These are phyloP conservation scores for Thera obeliscata DNA, from an alignment of 2,888 invertebrate genomes.

Conservation along the genomic window DNA sequence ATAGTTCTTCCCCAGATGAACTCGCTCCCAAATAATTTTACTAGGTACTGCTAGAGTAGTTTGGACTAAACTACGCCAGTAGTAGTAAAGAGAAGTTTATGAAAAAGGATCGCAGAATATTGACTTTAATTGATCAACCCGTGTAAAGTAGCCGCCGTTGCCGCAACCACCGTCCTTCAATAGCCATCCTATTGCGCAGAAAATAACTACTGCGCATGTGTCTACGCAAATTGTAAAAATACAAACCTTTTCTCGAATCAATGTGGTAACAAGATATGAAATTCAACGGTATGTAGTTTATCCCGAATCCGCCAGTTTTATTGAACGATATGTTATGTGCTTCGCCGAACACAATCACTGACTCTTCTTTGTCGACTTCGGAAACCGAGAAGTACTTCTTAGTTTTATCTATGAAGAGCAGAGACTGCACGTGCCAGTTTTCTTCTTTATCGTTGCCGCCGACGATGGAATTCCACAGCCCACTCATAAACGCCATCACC, in stretches of 20 bases:
- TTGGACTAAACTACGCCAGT: too few species aligned
- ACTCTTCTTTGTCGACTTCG: constrained; percentile 85
- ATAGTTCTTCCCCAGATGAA: too few species aligned
- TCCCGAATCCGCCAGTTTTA: constrained; percentile 78
- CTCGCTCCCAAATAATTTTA: too few species aligned
- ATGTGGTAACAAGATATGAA: constrained; percentile 86
- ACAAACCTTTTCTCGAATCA: constrained; percentile 87
- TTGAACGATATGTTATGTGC: constrained; percentile 78
- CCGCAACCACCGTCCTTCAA: too few species aligned
- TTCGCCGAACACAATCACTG: constrained; percentile 85
- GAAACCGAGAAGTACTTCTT: constrained; percentile 89
- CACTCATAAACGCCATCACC: constrained; percentile 82
- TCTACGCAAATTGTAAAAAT: constrained; percentile 18
- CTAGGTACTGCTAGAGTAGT: too few species aligned
- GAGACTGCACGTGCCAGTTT: constrained; percentile 74
- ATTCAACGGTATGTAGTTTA: constrained; percentile 85
- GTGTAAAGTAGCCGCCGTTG: background rate
- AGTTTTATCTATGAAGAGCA: constrained; percentile 78
- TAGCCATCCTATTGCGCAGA: background rate
- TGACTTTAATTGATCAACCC: background rate
- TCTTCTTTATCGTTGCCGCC: constrained; percentile 72
- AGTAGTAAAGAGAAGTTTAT: too few species aligned
- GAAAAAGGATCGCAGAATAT: background rate
- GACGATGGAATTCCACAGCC: constrained; percentile 78
- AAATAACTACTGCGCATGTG: background rate